phyloP scores from a whole-genome alignment of 2,888 invertebrate species.

The Tholera decimalis region DNA sequence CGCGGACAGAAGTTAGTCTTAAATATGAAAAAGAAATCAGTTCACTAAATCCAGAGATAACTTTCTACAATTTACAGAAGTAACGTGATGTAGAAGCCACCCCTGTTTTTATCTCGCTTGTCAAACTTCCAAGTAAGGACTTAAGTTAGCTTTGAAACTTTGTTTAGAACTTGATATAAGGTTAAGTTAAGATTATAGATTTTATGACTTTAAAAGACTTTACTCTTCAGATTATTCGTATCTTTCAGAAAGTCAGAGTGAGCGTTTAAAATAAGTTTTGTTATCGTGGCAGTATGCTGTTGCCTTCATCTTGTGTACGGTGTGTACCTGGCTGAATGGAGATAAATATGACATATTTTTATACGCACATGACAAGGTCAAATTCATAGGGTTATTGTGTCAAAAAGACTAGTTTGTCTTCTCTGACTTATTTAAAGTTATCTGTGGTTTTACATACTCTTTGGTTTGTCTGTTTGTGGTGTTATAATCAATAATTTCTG shows the following conservation, averaged over 20 bases:
- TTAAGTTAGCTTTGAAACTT: conserved; percentile 52
- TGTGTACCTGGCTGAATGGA: conserved; percentile 34
- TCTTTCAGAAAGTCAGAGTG: conserved; percentile 3
- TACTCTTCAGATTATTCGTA: conserved; percentile 23
- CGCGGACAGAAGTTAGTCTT: too few relatives aligned
- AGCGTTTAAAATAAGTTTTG: background rate
- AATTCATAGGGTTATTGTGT: conserved; percentile 3
- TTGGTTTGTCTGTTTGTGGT: too few relatives aligned
- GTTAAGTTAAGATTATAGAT: conserved; percentile 57
- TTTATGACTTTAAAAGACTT: conserved; percentile 36
- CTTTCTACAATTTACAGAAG: too few relatives aligned
- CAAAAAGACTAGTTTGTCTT: background rate
- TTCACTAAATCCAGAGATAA: too few relatives aligned
- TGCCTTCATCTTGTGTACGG: conserved; percentile 19
- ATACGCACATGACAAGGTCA: conserved; percentile 21
- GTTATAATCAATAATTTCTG: too few relatives aligned
- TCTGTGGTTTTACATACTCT: too few relatives aligned
- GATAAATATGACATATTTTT: conserved; percentile 12
- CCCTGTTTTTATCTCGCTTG: conserved; percentile 55
- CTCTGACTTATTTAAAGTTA: too few relatives aligned
- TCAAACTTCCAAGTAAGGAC: conserved; percentile 55
- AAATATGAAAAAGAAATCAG: too few relatives aligned
- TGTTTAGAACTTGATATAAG: conserved; percentile 51
- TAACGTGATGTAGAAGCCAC: conserved; percentile 36
- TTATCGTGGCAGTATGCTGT: background rate